Evolutionary conservation across 1,140 invertebrate species (phyloP).

Genomic region (Uloborus diversus): DNA sequence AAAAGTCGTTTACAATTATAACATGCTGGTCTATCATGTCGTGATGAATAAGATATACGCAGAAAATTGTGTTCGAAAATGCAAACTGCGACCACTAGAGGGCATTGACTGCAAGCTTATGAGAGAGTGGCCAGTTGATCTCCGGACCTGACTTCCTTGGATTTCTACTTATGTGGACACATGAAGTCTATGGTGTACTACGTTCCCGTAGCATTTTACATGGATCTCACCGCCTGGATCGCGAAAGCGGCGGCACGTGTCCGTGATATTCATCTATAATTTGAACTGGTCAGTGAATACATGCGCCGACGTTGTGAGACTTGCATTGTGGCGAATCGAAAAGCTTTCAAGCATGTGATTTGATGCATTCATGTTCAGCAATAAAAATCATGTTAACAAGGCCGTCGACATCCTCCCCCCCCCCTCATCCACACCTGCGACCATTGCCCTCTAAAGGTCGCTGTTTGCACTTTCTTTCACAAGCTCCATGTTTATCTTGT

Average conservation of each 20-base stretch:
- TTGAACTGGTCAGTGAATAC: background rate
- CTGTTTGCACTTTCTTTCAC: background rate
- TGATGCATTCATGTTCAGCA: background rate
- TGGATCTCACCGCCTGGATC: background rate
- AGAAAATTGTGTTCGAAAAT: too few species aligned
- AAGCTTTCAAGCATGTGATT: background rate
- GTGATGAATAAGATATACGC: too few species aligned
- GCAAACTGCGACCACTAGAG: too few species aligned
- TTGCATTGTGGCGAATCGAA: background rate
- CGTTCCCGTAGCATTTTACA: background rate
- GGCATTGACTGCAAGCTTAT: too few species aligned
- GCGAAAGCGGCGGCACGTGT: background rate
- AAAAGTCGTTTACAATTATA: too few species aligned
- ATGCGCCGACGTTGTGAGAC: background rate
- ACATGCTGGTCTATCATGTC: too few species aligned
- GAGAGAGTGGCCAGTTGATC: too few species aligned
- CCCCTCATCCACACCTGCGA: background rate
- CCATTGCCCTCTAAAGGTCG: background rate
- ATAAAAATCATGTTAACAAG: background rate
- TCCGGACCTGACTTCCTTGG: too few species aligned
- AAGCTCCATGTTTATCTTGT: background rate
- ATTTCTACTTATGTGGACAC: background rate
- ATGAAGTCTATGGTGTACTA: background rate
- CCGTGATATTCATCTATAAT: background rate
- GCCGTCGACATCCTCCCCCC: background rate